Percentiles rank a stretch among this genome's conserved stretches.
These are phyloP conservation scores for Troides oblongomaculatus DNA, from an alignment of 2,888 invertebrate genomes.

Conservation along the genomic window DNA sequence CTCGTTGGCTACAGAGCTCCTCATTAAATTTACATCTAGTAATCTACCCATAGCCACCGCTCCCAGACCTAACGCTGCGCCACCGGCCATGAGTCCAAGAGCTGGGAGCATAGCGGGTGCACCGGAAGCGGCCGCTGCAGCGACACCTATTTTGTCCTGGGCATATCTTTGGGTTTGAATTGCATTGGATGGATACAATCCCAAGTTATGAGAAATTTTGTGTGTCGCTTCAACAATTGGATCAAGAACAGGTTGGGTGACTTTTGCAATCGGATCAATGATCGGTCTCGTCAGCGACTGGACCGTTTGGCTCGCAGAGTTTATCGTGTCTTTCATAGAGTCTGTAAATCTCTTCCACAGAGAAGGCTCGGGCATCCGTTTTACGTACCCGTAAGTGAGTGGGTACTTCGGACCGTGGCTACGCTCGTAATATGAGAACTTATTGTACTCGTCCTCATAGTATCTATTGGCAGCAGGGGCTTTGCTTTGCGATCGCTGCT, in stretches of 20 bases:
- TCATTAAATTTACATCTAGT: constrained; percentile 82
- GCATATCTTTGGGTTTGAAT: constrained; percentile 71
- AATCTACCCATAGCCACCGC: constrained; percentile 88
- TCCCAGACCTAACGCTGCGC: constrained; percentile 89
- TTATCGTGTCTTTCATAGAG: constrained; percentile 85
- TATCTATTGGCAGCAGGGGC: constrained; percentile 65
- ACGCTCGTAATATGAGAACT: constrained; percentile 79
- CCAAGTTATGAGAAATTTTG: constrained; percentile 88
- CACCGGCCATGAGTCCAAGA: constrained; percentile 88
- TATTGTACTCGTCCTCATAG: constrained; percentile 75
- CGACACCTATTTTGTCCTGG: constrained; percentile 83
- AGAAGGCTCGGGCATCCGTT: constrained; percentile 81
- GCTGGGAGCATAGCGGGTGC: constrained; percentile 86
- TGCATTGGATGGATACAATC: constrained; percentile 77
- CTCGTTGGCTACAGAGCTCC: constrained; percentile 70
- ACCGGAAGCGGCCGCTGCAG: constrained; percentile 75
- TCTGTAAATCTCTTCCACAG: constrained; percentile 87
- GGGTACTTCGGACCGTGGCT: constrained; percentile 76
- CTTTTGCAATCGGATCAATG: constrained; percentile 79
- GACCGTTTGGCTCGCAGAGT: constrained; percentile 84
- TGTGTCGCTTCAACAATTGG: constrained; percentile 89
- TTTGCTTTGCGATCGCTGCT: constrained; percentile 68
- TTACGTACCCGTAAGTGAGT: constrained; percentile 82
- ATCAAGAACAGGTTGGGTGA: constrained; percentile 84
- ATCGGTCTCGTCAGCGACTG: constrained; percentile 83